phyloP scores from a whole-genome alignment of 2,113 vertebrate genomes.

The Porphyrio hochstetteri region DNA sequence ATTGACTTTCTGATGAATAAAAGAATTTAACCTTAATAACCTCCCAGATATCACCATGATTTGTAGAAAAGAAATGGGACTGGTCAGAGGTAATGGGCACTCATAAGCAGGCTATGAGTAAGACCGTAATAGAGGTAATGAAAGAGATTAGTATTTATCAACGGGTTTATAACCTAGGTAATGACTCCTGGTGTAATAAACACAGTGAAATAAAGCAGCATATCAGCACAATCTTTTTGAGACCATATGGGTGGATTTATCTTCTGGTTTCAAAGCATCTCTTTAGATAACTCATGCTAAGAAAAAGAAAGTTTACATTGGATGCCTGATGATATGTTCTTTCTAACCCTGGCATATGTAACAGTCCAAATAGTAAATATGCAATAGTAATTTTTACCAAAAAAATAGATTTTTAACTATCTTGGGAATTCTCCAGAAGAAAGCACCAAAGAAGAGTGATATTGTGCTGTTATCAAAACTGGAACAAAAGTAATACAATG shows the following conservation, averaged over 20 bases:
- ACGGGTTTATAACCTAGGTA: neutral
- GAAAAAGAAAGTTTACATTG: neutral
- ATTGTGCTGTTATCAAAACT: neutral
- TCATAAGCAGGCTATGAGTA: neutral
- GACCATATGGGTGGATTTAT: neutral
- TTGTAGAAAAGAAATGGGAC: neutral
- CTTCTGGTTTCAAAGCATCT: neutral
- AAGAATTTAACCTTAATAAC: slow-evolving; percentile 28
- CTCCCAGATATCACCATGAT: neutral
- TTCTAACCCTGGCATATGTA: neutral
- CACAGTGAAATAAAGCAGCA: neutral
- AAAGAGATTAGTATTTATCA: slow-evolving; percentile 5
- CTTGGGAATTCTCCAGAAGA: neutral
- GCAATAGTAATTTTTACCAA: neutral
- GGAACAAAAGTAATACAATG: neutral
- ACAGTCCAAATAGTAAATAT: neutral
- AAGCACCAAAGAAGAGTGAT: neutral
- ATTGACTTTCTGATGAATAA: slow-evolving; percentile 43
- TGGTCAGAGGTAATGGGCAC: neutral
- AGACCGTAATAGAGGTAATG: neutral
- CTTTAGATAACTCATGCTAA: neutral
- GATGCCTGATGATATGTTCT: neutral
- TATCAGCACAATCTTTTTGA: neutral
- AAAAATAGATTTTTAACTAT: neutral
- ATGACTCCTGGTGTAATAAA: neutral